These are phyloP conservation scores for Notechis scutatus DNA, from an alignment of 2,113 vertebrate genomes.

Conservation along the genomic window DNA sequence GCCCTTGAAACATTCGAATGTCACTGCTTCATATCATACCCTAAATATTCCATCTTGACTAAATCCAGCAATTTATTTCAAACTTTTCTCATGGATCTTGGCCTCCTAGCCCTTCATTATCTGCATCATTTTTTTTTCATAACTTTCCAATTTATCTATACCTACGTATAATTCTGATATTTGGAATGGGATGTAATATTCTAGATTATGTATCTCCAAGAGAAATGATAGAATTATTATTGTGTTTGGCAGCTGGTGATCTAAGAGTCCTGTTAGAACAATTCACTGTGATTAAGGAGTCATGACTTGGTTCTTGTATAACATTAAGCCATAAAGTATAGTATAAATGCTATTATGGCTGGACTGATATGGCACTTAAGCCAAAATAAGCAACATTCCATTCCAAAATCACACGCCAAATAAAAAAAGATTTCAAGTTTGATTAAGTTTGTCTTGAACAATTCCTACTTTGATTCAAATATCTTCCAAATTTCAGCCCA, in stretches of 20 bases:
- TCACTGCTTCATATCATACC: background rate
- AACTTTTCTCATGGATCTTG: background rate
- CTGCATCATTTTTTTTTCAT: background rate
- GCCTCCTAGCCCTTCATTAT: background rate
- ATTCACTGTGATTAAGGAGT: background rate
- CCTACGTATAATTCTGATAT: background rate
- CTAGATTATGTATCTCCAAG: background rate
- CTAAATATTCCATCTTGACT: background rate
- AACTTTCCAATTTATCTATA: background rate
- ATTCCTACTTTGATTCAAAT: background rate
- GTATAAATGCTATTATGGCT: background rate
- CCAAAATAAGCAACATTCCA: background rate
- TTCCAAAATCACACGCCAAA: background rate
- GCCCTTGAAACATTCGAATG: background rate
- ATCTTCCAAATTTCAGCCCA: background rate
- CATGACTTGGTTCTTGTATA: background rate
- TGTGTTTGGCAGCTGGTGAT: background rate
- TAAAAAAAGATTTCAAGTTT: background rate
- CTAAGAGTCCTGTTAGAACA: background rate
- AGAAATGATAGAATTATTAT: background rate
- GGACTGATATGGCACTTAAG: background rate
- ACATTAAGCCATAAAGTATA: background rate
- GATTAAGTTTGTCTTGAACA: background rate
- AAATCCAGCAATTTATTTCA: background rate
- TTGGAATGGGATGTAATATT: background rate